Conservation (phyloP, 2,113 vertebrate genomes). For the Petromus typicus region DNA sequence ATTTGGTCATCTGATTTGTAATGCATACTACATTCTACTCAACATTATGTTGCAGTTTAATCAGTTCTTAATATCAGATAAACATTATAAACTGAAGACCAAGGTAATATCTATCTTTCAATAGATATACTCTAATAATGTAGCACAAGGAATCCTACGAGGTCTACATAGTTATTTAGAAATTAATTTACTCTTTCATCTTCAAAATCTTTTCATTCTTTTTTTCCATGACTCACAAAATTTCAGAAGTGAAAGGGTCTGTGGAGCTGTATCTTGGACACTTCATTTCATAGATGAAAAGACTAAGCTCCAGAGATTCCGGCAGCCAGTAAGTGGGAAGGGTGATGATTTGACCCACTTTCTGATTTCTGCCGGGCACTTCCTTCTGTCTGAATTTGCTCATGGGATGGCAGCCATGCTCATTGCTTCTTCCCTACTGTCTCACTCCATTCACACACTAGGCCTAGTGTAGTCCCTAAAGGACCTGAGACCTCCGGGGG, state of each 20-base stretch:
- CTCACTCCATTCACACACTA: background rate
- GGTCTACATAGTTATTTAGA: background rate
- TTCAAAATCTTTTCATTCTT: background rate
- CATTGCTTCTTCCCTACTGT: background rate
- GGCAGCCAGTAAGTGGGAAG: background rate
- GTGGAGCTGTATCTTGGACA: background rate
- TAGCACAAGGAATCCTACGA: background rate
- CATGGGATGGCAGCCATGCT: background rate
- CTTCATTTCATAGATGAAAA: slow-evolving; percentile 36
- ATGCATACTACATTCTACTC: background rate
- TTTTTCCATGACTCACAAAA: background rate
- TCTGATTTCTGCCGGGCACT: background rate
- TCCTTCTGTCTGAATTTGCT: background rate
- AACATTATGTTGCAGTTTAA: background rate
- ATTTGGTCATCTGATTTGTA: background rate
- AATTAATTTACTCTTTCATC: slow-evolving; percentile 29
- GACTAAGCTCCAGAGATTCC: background rate
- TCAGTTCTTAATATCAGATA: background rate
- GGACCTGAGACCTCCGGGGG: background rate
- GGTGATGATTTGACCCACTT: background rate
- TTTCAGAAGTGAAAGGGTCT: slow-evolving; percentile 7
- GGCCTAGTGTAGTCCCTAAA: background rate
- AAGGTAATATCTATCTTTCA: background rate
- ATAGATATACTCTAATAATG: background rate
- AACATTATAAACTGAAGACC: slow-evolving; percentile 20